These are phyloP conservation scores for Zaprionus vittiger DNA, from an alignment of 1,140 invertebrate genomes.

Conservation along the genomic window DNA sequence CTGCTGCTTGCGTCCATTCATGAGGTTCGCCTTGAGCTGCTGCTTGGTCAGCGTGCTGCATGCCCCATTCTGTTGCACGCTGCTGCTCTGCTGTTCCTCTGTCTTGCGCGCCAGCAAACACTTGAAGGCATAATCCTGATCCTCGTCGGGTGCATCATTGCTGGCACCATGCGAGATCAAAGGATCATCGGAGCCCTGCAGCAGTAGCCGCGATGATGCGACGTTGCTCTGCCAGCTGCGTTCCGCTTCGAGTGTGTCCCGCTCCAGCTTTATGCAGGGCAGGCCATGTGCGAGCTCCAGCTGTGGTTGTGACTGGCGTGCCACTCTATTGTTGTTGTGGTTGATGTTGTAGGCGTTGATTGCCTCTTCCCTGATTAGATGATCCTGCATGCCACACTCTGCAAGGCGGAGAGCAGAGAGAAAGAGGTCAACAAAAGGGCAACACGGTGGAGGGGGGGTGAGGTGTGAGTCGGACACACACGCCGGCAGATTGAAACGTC, in stretches of 20 bases:
- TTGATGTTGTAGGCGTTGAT: conserved; percentile 27
- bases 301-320: conserved; percentile 31
- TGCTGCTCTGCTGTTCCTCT: conserved; percentile 43
- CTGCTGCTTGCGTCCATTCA: conserved; percentile 63
- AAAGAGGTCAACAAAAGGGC: neutral
- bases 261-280: conserved; percentile 66
- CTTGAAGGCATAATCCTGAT: conserved; percentile 79
- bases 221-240: conserved; percentile 52
- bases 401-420: neutral
- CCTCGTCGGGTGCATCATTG: conserved; percentile 71
- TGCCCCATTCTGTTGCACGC: conserved; percentile 45
- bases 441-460: neutral
- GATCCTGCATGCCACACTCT: conserved; percentile 40
- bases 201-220: conserved; percentile 53
- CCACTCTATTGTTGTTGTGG: conserved; percentile 16
- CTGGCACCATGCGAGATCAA: conserved; percentile 77
- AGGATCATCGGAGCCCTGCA: conserved; percentile 81
- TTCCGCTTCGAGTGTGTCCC: conserved; percentile 51
- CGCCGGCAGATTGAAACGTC: conserved; percentile 35
- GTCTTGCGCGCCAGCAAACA: conserved; percentile 55
- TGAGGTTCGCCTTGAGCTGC: conserved; percentile 74
- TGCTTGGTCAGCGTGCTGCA: conserved; percentile 78
- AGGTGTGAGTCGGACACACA: neutral
- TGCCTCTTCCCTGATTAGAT: conserved; percentile 33
- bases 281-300: conserved; percentile 12